phyloP scores from a whole-genome alignment of 2,888 invertebrate genomes.

The Leistus spinibarbis region DNA sequence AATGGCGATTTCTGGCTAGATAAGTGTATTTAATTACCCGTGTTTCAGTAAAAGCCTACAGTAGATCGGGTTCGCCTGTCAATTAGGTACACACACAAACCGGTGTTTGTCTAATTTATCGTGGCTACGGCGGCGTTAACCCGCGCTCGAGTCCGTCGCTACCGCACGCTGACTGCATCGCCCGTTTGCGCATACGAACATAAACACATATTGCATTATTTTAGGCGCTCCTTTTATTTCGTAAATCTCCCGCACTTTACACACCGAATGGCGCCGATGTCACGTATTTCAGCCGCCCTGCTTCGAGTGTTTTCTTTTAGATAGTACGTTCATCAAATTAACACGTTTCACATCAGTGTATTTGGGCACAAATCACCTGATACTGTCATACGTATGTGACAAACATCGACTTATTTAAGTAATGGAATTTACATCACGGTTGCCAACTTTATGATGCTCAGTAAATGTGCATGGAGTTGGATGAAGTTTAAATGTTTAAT shows the following conservation, averaged over 20 bases:
- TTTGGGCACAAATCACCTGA: background rate
- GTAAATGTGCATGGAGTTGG: too few relatives aligned
- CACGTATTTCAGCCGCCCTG: background rate
- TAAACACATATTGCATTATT: background rate
- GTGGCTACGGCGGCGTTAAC: slow-evolving; percentile 7
- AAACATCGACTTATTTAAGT: too few relatives aligned
- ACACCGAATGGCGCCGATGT: background rate
- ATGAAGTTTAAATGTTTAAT: too few relatives aligned
- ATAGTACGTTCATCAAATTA: background rate
- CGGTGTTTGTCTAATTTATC: slow-evolving; percentile 52
- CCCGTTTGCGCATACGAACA: background rate
- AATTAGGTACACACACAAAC: slow-evolving; percentile 50
- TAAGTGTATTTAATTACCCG: slow-evolving; percentile 54
- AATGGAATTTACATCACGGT: too few relatives aligned
- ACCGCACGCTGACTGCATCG: background rate
- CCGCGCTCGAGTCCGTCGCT: background rate
- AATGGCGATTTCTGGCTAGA: slow-evolving; percentile 52
- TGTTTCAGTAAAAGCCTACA: slow-evolving; percentile 37
- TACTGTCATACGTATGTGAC: too few relatives aligned
- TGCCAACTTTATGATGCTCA: too few relatives aligned
- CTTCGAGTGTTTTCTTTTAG: background rate
- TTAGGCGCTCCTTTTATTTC: background rate
- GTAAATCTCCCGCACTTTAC: background rate
- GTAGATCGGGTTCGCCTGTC: slow-evolving; percentile 48
- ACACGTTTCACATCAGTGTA: background rate